Evolutionary conservation across 2,888 invertebrate genomes (phyloP), one percentile per base, ranked within the genome.

Genomic region (Lithodes maja): DNA sequence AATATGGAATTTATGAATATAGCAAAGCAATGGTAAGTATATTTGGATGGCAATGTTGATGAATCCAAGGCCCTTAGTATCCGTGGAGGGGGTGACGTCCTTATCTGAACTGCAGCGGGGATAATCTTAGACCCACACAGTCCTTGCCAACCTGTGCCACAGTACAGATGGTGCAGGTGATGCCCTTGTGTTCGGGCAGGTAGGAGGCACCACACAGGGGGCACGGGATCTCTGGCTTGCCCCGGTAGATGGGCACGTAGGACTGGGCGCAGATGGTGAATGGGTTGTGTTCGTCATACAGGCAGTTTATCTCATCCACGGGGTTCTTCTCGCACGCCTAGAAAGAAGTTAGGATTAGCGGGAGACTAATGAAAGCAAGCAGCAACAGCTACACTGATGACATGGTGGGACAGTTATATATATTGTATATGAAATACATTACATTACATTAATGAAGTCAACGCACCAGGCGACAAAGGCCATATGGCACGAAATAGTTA

Each of bases 261-360:
- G 97, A 96, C 61, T 96, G 96, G 0, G 97, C 99, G 93, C 99
- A 99, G 75, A 99, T 95, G 88, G 96, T 96, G 94, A 99, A 99
- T 0, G 99, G 99, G 94, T 99, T 99, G 93, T 99, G 98, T 93
- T 99, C 98, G 93, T 99, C 99, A 93, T 99, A 99, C 0, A 96
- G 94, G 85, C 99, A 93, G 92, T 97, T 96, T 92, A 98, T 96
- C 93, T 98, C 98, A 93, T 99, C 99, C 0, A 96, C 95, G 0
- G 97, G 97, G 92, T 97, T 98, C 92, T 97, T 97, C 93, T 99
- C 99, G 93, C 99, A 99, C 0, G 97, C 98, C 94, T 97, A 55
- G 54, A 85, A 74, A 33, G 55, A 83, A 33, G 0, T 50, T 68
- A 49, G 12, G 5, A 9, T 53, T 33, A 33, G 33, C 33, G 0